Evolutionary conservation across 2,797 vertebrate species (phyloP).

Genomic region (Leptodactylus fallax): DNA sequence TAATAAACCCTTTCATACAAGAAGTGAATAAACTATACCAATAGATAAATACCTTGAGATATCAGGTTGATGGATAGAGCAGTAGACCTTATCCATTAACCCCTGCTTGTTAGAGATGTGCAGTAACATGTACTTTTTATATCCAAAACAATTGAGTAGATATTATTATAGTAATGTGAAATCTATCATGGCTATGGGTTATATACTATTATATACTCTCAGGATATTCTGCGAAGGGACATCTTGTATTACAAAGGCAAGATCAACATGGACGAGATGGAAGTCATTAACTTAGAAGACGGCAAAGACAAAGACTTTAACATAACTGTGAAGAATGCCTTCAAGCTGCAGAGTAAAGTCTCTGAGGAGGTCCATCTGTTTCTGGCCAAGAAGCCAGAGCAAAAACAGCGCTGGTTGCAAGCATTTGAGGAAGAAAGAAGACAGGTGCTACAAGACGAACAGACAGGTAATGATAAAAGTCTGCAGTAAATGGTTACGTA

Average conservation of each 20-base stretch:
- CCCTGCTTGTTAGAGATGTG: too few species aligned
- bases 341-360: conserved; percentile 81
- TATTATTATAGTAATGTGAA: background rate
- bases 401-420: conserved; percentile 92
- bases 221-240: conserved; percentile 93
- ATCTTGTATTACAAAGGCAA: conserved; percentile 95
- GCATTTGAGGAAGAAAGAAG: conserved; percentile 89
- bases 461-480: conserved; percentile 82
- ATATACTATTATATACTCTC: conserved; percentile 12
- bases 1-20: too few species aligned
- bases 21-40: too few species aligned
- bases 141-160: background rate
- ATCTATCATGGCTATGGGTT: background rate
- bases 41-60: too few species aligned
- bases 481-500: too few species aligned
- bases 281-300: conserved; percentile 88
- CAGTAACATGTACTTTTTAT: too few species aligned
- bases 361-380: conserved; percentile 86
- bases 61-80: too few species aligned
- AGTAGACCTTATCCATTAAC: too few species aligned
- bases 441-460: conserved; percentile 89
- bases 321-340: conserved; percentile 87
- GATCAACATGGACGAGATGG: conserved; percentile 89
- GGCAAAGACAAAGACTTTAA: conserved; percentile 94
- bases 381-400: conserved; percentile 91